phyloP scores from a whole-genome alignment of 2,113 vertebrate genomes.

The Antigone vipio region DNA sequence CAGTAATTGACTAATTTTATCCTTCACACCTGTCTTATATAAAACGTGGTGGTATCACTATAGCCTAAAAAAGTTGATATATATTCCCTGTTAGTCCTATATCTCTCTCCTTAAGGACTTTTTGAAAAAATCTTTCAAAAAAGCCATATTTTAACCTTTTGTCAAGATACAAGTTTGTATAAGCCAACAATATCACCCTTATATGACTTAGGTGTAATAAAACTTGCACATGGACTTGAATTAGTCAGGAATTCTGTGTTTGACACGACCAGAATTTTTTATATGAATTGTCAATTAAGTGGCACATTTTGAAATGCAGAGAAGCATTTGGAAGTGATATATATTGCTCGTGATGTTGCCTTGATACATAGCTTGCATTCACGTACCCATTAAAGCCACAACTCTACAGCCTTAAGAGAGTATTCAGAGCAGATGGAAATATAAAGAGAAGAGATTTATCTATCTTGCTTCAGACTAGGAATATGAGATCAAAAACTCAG shows the following conservation, averaged over 20 bases:
- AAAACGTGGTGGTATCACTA: not conserved
- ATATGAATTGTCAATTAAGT: not conserved
- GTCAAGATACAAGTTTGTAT: not conserved
- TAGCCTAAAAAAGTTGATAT: not conserved
- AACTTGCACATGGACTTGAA: not conserved
- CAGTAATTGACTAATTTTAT: conserved; percentile 50
- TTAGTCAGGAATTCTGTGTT: not conserved
- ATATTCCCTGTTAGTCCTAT: not conserved
- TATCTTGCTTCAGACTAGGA: not conserved
- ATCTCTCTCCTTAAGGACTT: not conserved
- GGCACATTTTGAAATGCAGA: not conserved
- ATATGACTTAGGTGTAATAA: not conserved
- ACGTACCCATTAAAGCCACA: not conserved
- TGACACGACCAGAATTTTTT: not conserved
- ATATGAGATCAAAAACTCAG: not conserved
- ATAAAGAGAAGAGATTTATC: not conserved
- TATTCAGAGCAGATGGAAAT: not conserved
- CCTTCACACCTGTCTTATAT: not conserved
- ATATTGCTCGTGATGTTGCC: not conserved
- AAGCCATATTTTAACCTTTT: not conserved
- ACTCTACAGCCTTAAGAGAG: not conserved
- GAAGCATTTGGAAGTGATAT: not conserved
- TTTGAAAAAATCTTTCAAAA: not conserved
- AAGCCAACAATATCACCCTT: not conserved
- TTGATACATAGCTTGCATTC: not conserved